phyloP scores from a whole-genome alignment of 2,113 vertebrate species.

The Vulpes vulpes region DNA sequence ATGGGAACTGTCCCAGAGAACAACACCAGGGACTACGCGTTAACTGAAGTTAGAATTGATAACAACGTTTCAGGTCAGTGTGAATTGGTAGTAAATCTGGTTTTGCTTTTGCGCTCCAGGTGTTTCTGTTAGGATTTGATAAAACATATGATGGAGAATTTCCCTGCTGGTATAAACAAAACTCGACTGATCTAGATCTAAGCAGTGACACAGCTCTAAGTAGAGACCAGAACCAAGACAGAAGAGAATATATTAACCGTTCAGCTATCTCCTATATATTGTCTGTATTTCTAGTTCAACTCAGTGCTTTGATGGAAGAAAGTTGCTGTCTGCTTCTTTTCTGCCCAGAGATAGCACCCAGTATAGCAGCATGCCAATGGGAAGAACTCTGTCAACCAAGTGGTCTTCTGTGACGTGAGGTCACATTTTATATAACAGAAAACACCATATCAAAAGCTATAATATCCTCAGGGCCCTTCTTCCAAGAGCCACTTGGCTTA shows the following conservation, averaged over 20 bases:
- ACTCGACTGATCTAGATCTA: background rate
- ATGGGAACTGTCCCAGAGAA: background rate
- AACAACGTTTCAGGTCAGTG: slow-evolving; percentile 11
- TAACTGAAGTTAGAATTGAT: background rate
- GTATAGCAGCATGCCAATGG: background rate
- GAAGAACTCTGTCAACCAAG: background rate
- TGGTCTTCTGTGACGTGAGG: background rate
- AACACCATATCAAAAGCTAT: background rate
- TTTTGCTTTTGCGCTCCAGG: slow-evolving; percentile 47
- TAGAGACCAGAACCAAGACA: background rate
- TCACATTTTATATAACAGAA: background rate
- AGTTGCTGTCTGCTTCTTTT: background rate
- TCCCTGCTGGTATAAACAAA: slow-evolving; percentile 12
- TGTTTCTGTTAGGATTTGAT: slow-evolving; percentile 5
- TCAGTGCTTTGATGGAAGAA: background rate
- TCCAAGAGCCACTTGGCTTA: background rate
- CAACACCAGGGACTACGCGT: background rate
- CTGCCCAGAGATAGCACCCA: background rate
- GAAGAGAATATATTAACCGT: background rate
- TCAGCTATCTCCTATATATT: background rate
- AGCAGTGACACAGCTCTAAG: background rate
- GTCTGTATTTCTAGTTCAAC: background rate
- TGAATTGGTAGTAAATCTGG: slow-evolving; percentile 31
- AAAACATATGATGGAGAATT: background rate
- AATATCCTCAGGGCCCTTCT: background rate